Conservation (phyloP, 2,888 invertebrate species). For the Clusia tigrina region DNA sequence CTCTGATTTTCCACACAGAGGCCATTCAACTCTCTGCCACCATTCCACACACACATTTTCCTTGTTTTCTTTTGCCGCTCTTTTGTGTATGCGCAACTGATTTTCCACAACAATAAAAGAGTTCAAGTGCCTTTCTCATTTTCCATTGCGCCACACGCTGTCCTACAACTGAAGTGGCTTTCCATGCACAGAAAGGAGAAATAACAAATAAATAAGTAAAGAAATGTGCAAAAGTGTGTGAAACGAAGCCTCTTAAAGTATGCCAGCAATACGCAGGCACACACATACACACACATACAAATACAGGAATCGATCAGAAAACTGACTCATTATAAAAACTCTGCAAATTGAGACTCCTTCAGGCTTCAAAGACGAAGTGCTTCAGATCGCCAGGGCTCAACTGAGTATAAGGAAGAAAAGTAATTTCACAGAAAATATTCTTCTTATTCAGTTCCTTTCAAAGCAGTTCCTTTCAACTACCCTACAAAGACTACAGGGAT, state of each 20-base stretch:
- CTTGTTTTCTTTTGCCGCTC: slow-evolving; percentile 31
- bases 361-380: too few relatives aligned
- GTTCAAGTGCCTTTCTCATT: slow-evolving; percentile 52
- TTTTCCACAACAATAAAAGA: slow-evolving; percentile 45
- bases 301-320: slow-evolving; percentile 15
- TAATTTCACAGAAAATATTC: too few relatives aligned
- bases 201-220: slow-evolving; percentile 38
- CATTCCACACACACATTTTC: slow-evolving; percentile 13
- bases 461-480: too few relatives aligned
- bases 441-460: too few relatives aligned
- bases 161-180: slow-evolving; percentile 14
- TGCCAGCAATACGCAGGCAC: background rate
- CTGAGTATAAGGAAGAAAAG: too few relatives aligned
- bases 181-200: slow-evolving; percentile 14
- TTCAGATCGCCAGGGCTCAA: too few relatives aligned
- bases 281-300: background rate
- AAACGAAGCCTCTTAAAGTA: background rate
- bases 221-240: slow-evolving; percentile 16
- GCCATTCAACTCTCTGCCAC: background rate
- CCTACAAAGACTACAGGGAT: too few relatives aligned
- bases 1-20: background rate
- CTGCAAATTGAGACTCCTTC: background rate
- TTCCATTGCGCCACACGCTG: too few relatives aligned
- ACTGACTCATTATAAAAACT: slow-evolving; percentile 1
- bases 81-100: slow-evolving; percentile 53